Conservation (phyloP, 2,113 vertebrate genomes). For the Climacteris rufus region DNA sequence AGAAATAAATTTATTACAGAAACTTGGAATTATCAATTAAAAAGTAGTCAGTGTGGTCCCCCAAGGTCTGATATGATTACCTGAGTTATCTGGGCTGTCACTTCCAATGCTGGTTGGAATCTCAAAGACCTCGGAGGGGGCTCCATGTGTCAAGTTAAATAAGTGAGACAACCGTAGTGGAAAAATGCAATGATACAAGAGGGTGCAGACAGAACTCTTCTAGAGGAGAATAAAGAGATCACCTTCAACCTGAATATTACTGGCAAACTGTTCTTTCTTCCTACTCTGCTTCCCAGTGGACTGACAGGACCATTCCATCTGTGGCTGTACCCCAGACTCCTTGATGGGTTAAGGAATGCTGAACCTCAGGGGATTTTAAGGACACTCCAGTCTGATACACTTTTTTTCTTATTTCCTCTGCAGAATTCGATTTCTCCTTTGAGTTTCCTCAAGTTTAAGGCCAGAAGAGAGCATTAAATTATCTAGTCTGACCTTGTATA, state of each 20-base stretch:
- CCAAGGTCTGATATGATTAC: conserved; percentile 81
- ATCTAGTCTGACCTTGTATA: background rate
- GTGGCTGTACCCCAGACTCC: background rate
- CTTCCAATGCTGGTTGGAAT: conserved; percentile 78
- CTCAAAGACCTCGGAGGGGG: conserved; percentile 77
- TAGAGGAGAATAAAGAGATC: conserved; percentile 9
- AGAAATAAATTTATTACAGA: conserved; percentile 84
- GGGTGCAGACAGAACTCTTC: conserved; percentile 22
- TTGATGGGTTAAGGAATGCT: background rate
- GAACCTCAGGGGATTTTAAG: background rate
- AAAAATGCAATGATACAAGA: conserved; percentile 40
- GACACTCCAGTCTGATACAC: background rate
- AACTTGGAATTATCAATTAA: conserved; percentile 86
- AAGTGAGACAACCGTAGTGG: conserved; percentile 67
- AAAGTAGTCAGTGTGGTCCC: conserved; percentile 74
- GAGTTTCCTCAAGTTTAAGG: background rate
- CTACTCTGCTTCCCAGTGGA: background rate
- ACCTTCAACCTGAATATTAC: background rate
- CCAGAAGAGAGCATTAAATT: background rate
- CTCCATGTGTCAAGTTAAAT: conserved; percentile 80
- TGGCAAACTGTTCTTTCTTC: background rate
- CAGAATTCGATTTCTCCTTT: background rate
- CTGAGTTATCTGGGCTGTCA: conserved; percentile 83
- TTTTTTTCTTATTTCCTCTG: background rate
- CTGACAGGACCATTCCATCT: background rate